Percentiles rank a stretch among this genome's conserved stretches.
Conservation (phyloP, 1,140 invertebrate genomes). For the Cyphomyrmex costatus region DNA sequence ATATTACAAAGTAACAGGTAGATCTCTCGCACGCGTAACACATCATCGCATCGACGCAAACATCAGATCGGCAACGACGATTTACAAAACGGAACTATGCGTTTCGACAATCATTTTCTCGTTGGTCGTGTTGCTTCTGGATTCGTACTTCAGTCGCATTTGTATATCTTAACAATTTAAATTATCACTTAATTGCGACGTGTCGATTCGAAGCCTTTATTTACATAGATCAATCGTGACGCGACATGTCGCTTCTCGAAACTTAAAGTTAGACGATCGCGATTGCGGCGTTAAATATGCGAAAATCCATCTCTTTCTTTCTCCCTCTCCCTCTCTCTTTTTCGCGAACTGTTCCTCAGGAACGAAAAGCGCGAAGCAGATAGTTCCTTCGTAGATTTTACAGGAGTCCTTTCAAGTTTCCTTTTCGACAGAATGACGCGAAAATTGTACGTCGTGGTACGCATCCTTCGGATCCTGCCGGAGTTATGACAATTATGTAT, state of each 20-base stretch:
- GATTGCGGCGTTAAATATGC: slow-evolving; percentile 5
- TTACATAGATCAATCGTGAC: slow-evolving; percentile 29
- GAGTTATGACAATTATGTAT: neutral
- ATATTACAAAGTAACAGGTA: slow-evolving; percentile 23
- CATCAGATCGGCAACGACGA: slow-evolving; percentile 24
- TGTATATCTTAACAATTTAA: slow-evolving; percentile 8
- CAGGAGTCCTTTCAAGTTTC: slow-evolving; percentile 1
- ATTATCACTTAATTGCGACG: slow-evolving; percentile 36
- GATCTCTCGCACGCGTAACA: slow-evolving; percentile 7
- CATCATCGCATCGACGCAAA: slow-evolving; percentile 23
- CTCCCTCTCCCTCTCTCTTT: neutral
- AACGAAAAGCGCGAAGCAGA: slow-evolving; percentile 12
- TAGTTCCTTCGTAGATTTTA: slow-evolving; percentile 6
- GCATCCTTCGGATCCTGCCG: neutral
- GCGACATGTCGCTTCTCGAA: neutral
- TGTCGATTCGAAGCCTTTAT: slow-evolving; percentile 22
- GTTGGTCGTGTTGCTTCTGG: slow-evolving; percentile 21
- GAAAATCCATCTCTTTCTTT: neutral
- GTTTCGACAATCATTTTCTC: neutral
- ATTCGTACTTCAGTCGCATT: slow-evolving; percentile 4
- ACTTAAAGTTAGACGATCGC: neutral
- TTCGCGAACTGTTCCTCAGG: neutral
- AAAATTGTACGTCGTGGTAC: slow-evolving; percentile 36
- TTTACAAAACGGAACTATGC: slow-evolving; percentile 23
- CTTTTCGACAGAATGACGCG: slow-evolving; percentile 30